These are phyloP conservation scores for Lepilemur septentrionalis DNA, from an alignment of 2,797 vertebrate genomes.

Conservation along the genomic window DNA sequence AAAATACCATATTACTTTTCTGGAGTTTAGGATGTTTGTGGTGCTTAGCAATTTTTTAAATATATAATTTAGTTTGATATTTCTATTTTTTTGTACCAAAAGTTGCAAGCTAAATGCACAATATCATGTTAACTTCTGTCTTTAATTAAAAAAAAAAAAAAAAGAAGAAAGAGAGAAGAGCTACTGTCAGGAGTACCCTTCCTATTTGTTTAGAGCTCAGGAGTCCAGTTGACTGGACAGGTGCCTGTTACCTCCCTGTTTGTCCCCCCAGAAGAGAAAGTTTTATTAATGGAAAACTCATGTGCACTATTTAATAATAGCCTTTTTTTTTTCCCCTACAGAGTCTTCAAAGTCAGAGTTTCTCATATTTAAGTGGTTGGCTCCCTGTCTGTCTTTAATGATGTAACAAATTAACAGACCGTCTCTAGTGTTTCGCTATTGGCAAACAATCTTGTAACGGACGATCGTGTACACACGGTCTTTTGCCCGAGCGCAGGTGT, in stretches of 20 bases:
- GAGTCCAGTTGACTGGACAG: background rate
- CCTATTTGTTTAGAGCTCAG: background rate
- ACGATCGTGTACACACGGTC: background rate
- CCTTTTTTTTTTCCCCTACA: background rate
- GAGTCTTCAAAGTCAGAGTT: background rate
- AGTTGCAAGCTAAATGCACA: constrained; percentile 30
- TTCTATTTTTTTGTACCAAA: constrained; percentile 26
- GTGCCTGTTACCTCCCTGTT: background rate
- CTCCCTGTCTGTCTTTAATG: background rate
- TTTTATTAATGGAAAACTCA: background rate
- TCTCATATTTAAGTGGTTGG: background rate
- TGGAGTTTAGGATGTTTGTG: background rate
- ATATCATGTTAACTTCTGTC: background rate
- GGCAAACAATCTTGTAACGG: background rate
- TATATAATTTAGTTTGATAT: background rate
- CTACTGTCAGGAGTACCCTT: background rate
- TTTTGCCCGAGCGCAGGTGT: background rate
- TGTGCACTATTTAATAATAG: background rate
- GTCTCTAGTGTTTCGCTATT: background rate
- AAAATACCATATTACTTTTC: background rate
- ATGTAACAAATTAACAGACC: background rate
- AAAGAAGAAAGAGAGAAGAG: background rate
- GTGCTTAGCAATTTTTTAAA: background rate
- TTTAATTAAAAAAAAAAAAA: background rate
- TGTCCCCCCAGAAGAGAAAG: background rate